Conservation (phyloP, 2,797 vertebrate genomes). For the Pipistrellus kuhlii region DNA sequence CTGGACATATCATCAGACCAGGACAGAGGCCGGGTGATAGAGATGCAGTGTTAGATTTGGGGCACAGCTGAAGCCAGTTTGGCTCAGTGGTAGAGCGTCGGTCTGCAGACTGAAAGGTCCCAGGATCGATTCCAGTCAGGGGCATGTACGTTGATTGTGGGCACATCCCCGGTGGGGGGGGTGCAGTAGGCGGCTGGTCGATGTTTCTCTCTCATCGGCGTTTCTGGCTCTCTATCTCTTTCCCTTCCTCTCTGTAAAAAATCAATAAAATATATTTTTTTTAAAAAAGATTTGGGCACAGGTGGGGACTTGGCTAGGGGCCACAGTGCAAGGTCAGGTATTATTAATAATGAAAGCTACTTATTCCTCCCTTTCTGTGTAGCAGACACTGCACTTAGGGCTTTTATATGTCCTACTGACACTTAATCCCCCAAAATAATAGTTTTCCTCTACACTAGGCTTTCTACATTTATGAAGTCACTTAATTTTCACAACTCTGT, state of each 20-base stretch:
- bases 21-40: not conserved
- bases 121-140: too few relatives aligned
- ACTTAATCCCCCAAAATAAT: not conserved
- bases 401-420: not conserved
- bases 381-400: not conserved
- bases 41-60: not conserved
- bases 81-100: too few relatives aligned
- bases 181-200: too few relatives aligned
- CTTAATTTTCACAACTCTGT: not conserved
- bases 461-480: not conserved
- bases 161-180: too few relatives aligned
- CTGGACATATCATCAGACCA: not conserved
- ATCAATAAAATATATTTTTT: too few relatives aligned
- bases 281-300: not conserved
- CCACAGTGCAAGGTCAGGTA: not conserved
- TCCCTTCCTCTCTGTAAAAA: too few relatives aligned
- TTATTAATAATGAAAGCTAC: not conserved
- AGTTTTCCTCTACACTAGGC: not conserved
- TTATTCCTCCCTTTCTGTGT: not conserved
- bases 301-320: not conserved
- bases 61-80: not conserved
- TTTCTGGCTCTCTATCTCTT: too few relatives aligned
- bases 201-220: too few relatives aligned
- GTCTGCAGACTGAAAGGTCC: too few relatives aligned
- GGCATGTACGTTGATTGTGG: too few relatives aligned